Conservation (phyloP, 2,113 vertebrate genomes). For the Maccullochella peelii region DNA sequence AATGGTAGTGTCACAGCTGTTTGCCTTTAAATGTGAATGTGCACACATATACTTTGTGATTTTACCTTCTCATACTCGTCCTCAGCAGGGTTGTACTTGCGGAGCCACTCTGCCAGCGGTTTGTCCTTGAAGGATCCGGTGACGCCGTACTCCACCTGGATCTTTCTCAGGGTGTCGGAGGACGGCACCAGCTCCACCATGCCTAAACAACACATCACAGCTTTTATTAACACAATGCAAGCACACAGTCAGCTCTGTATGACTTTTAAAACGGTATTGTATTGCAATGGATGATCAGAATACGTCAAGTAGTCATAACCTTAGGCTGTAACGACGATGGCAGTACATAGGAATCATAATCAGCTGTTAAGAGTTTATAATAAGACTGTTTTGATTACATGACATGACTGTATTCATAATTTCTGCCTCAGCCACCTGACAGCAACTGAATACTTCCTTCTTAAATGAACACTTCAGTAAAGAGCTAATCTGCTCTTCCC, state of each 20-base stretch:
- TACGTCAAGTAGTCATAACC: background rate
- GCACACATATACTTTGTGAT: background rate
- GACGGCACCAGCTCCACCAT: conserved; percentile 98
- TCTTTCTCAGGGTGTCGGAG: conserved; percentile 98
- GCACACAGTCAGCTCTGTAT: background rate
- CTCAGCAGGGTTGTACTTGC: conserved; percentile 98
- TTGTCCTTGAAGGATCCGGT: conserved; percentile 99
- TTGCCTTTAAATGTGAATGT: background rate
- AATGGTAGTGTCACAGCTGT: background rate
- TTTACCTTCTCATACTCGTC: conserved; percentile 98
- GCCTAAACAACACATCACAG: conserved; percentile 78
- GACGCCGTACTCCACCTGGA: conserved; percentile 98
- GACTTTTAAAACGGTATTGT: background rate
- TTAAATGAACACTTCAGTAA: background rate
- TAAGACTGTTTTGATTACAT: background rate
- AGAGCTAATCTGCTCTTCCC: background rate
- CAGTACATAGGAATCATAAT: background rate
- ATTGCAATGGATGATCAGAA: background rate
- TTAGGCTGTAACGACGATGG: background rate
- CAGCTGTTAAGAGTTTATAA: too few relatives aligned
- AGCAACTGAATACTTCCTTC: background rate
- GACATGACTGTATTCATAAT: background rate
- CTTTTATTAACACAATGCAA: background rate
- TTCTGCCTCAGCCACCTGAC: background rate
- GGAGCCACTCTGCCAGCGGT: conserved; percentile 96